phyloP scores from a whole-genome alignment of 2,888 invertebrate species.

The Microplitis deprimator region DNA sequence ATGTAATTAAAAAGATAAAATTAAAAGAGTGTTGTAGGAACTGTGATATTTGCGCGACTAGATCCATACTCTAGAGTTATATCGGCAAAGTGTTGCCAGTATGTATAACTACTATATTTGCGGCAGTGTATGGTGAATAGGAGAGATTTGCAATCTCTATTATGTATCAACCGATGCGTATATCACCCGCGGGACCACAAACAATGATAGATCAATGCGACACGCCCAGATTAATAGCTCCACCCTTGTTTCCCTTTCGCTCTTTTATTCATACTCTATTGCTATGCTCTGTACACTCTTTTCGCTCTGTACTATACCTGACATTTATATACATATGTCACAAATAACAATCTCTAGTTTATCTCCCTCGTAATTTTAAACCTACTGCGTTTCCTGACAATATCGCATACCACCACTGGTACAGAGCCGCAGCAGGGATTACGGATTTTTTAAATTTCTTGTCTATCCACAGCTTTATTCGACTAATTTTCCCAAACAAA shows the following conservation, averaged over 20 bases:
- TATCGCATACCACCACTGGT: slow-evolving; percentile 49
- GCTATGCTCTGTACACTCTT: slow-evolving; percentile 24
- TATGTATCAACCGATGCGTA: slow-evolving; percentile 64
- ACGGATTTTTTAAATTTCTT: background rate
- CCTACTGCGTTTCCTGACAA: slow-evolving; percentile 56
- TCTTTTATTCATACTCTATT: slow-evolving; percentile 13
- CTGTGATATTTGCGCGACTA: background rate
- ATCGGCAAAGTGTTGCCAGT: background rate
- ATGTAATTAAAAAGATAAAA: background rate
- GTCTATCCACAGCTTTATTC: too few relatives aligned
- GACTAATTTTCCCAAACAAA: too few relatives aligned
- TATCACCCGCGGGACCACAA: slow-evolving; percentile 57
- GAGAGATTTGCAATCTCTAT: slow-evolving; percentile 60
- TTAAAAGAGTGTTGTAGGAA: background rate
- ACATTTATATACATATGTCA: slow-evolving; percentile 30
- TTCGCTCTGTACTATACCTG: slow-evolving; percentile 1
- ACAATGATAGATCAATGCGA: slow-evolving; percentile 71
- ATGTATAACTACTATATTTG: slow-evolving; percentile 20
- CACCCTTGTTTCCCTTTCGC: slow-evolving; percentile 35
- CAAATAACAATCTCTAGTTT: slow-evolving; percentile 49
- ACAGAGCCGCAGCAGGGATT: background rate
- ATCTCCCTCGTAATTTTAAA: slow-evolving; percentile 64
- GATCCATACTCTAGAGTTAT: slow-evolving; percentile 8
- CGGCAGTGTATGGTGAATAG: background rate
- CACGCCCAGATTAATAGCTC: slow-evolving; percentile 69